A percentile compares a stretch with the other conserved stretches of the same genome.
Evolutionary conservation across 2,888 invertebrate genomes (phyloP).

Genomic region (Parnassius mnemosyne): DNA sequence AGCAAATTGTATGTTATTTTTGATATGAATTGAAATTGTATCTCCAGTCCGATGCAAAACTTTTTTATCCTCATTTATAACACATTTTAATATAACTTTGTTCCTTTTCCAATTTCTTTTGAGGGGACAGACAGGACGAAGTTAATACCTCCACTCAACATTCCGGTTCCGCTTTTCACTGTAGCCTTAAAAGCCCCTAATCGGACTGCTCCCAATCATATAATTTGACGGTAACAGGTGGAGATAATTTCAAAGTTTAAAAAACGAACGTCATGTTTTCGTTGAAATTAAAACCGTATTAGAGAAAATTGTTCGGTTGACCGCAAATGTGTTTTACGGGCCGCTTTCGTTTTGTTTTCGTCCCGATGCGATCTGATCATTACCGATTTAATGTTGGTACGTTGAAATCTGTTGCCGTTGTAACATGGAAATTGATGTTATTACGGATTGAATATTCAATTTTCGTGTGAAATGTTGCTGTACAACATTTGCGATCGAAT

Average conservation of each 20-base stretch:
- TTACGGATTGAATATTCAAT: constrained; percentile 25
- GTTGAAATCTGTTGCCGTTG: constrained; percentile 27
- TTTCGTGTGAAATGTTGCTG: constrained; percentile 19
- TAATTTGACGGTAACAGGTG: constrained; percentile 62
- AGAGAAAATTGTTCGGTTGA: constrained; percentile 61
- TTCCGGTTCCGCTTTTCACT: constrained; percentile 21
- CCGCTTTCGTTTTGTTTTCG: constrained; percentile 36
- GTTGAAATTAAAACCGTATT: constrained; percentile 66
- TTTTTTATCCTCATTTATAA: background rate
- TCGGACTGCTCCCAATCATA: constrained; percentile 33
- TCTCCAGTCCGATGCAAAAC: no score
- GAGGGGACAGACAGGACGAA: background rate
- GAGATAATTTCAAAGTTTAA: constrained; percentile 39
- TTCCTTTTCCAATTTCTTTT: background rate
- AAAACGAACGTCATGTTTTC: constrained; percentile 45
- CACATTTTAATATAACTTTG: background rate
- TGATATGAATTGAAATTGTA: no score
- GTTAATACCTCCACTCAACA: background rate
- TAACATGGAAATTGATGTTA: constrained; percentile 24
- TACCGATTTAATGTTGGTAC: constrained; percentile 27
- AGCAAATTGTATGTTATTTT: no score
- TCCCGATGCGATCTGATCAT: constrained; percentile 33
- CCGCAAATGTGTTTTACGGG: constrained; percentile 57
- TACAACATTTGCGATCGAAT: constrained; percentile 10
- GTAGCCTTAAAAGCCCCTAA: constrained; percentile 34